A percentile compares a stretch with the other conserved stretches of the same genome.
phyloP scores from a whole-genome alignment of 37 sponge, comb jelly and placozoan species.

The Mnemiopsis leidyi region DNA sequence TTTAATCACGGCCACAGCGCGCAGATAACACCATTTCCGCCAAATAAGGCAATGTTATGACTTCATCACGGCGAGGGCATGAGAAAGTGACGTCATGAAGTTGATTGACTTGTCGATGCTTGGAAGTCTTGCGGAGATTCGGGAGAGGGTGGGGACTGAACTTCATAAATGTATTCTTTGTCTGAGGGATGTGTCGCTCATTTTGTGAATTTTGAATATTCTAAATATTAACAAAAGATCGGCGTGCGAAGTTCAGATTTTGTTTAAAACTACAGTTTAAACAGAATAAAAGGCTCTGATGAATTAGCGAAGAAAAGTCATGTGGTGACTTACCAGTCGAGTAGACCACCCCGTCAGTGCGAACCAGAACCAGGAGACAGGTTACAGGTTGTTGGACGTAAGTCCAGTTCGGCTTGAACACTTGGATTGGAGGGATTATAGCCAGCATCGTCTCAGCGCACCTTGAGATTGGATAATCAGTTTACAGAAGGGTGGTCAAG shows the following conservation, averaged over 20 bases:
- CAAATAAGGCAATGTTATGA: no score
- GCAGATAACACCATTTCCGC: neutral
- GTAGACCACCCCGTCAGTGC: slow-evolving; percentile 84
- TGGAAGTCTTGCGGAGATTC: slow-evolving; percentile 53
- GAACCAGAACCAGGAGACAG: slow-evolving; percentile 68
- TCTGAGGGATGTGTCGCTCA: slow-evolving; percentile 26
- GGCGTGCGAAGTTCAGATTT: no score
- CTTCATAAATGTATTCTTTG: slow-evolving; percentile 28
- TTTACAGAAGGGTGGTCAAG: no score
- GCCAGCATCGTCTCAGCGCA: slow-evolving; percentile 21
- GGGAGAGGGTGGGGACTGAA: slow-evolving; percentile 43
- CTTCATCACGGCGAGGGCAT: neutral
- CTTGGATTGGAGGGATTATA: slow-evolving; percentile 24
- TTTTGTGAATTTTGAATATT: no score
- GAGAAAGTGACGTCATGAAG: neutral
- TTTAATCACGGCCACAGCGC: neutral
- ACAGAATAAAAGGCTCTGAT: no score
- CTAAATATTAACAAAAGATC: no score
- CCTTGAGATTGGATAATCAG: no score
- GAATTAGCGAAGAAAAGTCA: no score
- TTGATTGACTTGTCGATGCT: neutral
- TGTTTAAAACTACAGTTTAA: no score
- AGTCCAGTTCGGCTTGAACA: slow-evolving; percentile 52
- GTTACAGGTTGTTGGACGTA: slow-evolving; percentile 38
- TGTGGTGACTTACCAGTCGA: slow-evolving; percentile 68